Conservation (phyloP, 2,888 invertebrate species). For the Mesorhabditis sp. region DNA sequence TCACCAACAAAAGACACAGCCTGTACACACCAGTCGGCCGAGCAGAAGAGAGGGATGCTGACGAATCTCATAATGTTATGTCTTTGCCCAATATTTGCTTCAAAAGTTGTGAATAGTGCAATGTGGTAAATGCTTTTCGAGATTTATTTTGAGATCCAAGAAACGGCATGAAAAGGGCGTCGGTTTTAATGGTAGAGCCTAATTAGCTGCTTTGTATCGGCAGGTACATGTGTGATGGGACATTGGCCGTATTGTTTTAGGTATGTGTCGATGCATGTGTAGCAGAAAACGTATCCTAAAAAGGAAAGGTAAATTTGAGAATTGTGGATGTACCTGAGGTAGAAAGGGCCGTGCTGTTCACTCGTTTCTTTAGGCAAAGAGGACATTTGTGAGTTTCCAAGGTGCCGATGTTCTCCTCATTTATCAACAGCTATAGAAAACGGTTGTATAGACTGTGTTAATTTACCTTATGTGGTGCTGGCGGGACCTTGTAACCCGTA, state of each 20-base stretch:
- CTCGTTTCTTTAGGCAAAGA: constrained; percentile 43
- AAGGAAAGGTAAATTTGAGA: background rate
- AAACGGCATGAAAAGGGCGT: no score
- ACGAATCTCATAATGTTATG: no score
- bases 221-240: background rate
- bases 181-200: background rate
- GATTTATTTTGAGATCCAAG: no score
- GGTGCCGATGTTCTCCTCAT: constrained; percentile 40
- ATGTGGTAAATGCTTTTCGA: no score
- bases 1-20: no score
- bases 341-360: constrained; percentile 52
- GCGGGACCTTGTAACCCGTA: constrained; percentile 18
- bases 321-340: constrained; percentile 30
- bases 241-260: constrained; percentile 24
- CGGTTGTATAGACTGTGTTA: background rate
- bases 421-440: constrained; percentile 21
- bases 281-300: constrained; percentile 57
- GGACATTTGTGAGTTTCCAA: constrained; percentile 55
- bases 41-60: no score
- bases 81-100: no score
- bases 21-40: no score
- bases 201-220: background rate
- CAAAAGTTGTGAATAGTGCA: no score
- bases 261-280: constrained; percentile 51
- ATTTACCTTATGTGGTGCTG: constrained; percentile 30